Base-by-base conservation (phyloP, 2,797 vertebrate genomes). In the Coendou prehensilis region DNA sequence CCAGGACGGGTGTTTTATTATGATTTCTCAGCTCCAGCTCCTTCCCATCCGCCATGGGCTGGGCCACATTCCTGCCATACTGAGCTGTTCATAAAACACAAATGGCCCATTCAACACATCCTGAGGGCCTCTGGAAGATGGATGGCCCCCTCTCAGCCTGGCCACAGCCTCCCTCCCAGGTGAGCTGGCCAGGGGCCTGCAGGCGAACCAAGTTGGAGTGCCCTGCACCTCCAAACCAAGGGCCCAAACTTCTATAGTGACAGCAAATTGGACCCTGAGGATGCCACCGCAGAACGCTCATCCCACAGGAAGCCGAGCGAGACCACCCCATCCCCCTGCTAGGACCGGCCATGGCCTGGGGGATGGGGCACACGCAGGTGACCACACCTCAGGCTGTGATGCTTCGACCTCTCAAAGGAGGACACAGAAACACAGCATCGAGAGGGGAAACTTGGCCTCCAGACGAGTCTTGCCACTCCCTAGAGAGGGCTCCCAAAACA, bases 31-130 rank as follows among this genome's bases (percentile, higher is more conserved):
- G 91, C 95, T 95, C 95, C 79, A 1, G 3, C 0, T 67, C 47
- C 6, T 54, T 87, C 69, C n/a, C 61, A 87, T 85, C 10, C 50
- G 17, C 18, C 57, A 63, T 2, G 85, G 81, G 59, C 75, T 1
- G 0, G 0, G 1, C 82, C 13, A n/a, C 93, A 95, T 11, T 18
- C 97, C 97, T 96, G 83, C 9, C 5, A 50, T 26, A n/a, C 92
- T 23, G 75, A 52, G 63, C 87, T 47, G 78, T 87, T 95, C 94
- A 71, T 47, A 73, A 76, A 20, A 63, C 93, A 96, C 96, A 98
- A 91, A 87, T 0, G 4, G 89, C 81, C 91, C 93, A 94, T 93
- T 96, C 91, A 94, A 81, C 2, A 2, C 0, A 17, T 78, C 86
- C 57, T 0, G 26, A 89, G 63, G 87, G 73, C 91, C 41, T 15